These are phyloP conservation scores for Ispidina lecontei DNA, from an alignment of 2,797 vertebrate species.

Conservation along the genomic window DNA sequence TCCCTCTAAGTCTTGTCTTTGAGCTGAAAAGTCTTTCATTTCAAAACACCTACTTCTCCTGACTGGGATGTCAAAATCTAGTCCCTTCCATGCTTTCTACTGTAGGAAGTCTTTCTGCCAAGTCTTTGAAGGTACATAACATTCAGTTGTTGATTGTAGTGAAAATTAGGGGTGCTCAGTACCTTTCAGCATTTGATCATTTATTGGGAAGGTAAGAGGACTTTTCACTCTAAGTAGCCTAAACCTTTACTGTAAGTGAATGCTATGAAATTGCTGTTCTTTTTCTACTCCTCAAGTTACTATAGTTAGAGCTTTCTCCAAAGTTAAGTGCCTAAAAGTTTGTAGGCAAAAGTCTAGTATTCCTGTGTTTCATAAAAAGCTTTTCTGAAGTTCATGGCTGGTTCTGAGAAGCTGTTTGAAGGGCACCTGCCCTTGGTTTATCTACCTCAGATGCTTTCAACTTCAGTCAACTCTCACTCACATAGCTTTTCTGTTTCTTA, in stretches of 20 bases:
- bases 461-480: not conserved
- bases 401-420: not conserved
- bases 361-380: not conserved
- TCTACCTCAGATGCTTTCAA: not conserved
- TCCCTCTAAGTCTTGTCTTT: not conserved
- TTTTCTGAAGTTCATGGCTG: not conserved
- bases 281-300: not conserved
- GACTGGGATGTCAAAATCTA: slow-evolving; percentile 6
- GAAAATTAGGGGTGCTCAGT: not conserved
- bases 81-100: not conserved
- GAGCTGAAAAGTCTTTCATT: not conserved
- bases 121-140: not conserved
- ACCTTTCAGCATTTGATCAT: not conserved
- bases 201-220: not conserved
- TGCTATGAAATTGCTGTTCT: not conserved
- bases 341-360: not conserved
- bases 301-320: not conserved
- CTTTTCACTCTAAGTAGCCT: not conserved
- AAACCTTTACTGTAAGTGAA: not conserved
- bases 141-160: slow-evolving; percentile 7
- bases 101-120: not conserved
- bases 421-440: not conserved
- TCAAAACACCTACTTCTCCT: not conserved
- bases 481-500: not conserved
- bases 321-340: not conserved